Evolutionary conservation across 2,113 vertebrate genomes (phyloP), one percentile per base, ranked within the genome.

Genomic region (Epinephelus moara): DNA sequence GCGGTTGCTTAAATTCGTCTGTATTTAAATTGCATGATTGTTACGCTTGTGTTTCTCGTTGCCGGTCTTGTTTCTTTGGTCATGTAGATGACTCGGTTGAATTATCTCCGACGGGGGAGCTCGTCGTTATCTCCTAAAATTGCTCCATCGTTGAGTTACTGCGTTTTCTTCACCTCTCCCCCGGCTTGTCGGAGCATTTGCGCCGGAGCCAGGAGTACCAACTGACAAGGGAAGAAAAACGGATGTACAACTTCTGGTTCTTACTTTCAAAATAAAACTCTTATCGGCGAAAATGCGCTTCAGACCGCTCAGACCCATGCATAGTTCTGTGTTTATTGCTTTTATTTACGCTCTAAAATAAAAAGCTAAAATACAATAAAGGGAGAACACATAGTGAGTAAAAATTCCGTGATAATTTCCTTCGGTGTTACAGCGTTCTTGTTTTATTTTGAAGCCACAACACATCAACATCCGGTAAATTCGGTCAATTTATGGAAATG

Each of bases 21-120:
- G 86, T 91, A 91, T 86, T 95, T 95, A 72, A 92, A 93, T 75
- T 92, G 92, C 94, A 95, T 95, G 91, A 66, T 92, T 87, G 84
- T 86, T 87, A 81, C 81, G 56, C 50, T 81, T 78, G 80, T 64
- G 70, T 91, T 77, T 89, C 82, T 88, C 73, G 86, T 66, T 42
- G 87, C 82, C 62, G 81, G 63, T 59, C 76, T 59, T 5, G 70
- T 47, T 71, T 90, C 91, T 92, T 93, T 88, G 89, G 89, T 93
- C 91, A 91, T 93, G 84, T 72, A 84, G 84, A 67, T 86, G 78
- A 78, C 63, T 67, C 56, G 2, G 67, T 37, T 80, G 10, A 7
- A 2, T 81, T 76, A 10, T 85, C 74, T 91, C 86, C 61, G 55
- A 62, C 77, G 80, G 85, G 81, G 84, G 88, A 90, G 88, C 57